Conservation (phyloP, 53 echinoderm and acorn worm species). For the Stichopus horrens region DNA sequence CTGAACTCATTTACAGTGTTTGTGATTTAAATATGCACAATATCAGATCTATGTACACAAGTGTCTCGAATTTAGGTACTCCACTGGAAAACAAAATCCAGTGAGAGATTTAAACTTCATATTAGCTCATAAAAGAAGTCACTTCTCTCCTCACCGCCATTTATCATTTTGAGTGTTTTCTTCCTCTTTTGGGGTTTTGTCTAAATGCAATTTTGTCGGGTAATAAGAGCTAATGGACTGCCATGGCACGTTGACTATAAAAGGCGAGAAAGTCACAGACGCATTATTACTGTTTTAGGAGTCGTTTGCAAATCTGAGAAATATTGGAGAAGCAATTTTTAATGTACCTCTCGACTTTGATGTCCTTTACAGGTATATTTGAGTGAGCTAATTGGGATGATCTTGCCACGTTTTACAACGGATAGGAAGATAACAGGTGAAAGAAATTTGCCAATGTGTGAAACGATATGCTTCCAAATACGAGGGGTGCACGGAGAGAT, state of each 20-base stretch:
- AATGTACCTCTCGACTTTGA: background rate
- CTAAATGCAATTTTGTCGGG: background rate
- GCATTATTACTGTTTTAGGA: background rate
- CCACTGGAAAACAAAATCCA: too few species aligned
- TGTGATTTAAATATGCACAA: too few species aligned
- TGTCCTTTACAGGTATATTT: background rate
- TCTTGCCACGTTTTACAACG: too few species aligned
- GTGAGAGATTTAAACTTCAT: too few species aligned
- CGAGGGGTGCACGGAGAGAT: too few species aligned
- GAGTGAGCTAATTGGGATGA: too few species aligned
- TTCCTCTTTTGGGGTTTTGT: background rate
- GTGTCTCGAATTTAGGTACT: too few species aligned
- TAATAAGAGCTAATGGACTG: slow-evolving; percentile 3
- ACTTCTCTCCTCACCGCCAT: slow-evolving; percentile 9
- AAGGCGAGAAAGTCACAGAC: background rate
- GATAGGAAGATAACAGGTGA: too few species aligned
- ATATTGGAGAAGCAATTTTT: background rate
- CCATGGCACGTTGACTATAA: background rate
- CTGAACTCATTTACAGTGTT: too few species aligned
- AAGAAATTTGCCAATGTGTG: too few species aligned
- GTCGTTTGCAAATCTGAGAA: background rate
- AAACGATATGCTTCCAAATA: too few species aligned
- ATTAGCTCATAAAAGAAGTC: background rate
- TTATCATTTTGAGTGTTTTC: slow-evolving; percentile 28
- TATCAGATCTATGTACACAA: too few species aligned